Base-by-base conservation (phyloP, 2,113 vertebrate genomes). In the Ceyx cyanopectus region DNA sequence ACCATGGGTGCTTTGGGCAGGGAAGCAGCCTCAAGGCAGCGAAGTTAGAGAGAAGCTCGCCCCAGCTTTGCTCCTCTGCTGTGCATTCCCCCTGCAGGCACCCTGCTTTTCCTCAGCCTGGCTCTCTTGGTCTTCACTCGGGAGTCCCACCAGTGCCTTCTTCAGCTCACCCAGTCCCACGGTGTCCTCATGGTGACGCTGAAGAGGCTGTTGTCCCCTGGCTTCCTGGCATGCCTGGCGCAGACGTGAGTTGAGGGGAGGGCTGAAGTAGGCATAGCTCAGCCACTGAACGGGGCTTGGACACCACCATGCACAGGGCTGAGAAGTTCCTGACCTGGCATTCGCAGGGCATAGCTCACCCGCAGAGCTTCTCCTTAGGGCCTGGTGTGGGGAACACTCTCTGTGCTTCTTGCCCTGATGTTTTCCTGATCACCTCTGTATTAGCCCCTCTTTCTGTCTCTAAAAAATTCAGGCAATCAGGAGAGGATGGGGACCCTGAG, bases 31-130 rank as follows among this genome's bases (percentile, higher is more conserved):
- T 81, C 30, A 60, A 37, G 5, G 58, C 26, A 83, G 50, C 29
- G 23, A 32, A 40, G 34, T 62, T 14, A 53, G 54, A 16, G 4
- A 43, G 34, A 66, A 58, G 24, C 76, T 19, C 56, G 58, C 66
- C 51, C 46, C 84, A 77, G 14, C 24, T 73, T 58, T 85, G 32
- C 12, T 29, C 21, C 30, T 53, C 65, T 65, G 81, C 66, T 12
- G 8, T 37, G 19, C 78, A 30, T 72, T 56, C 37, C 58, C 88
- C 34, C 57, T 85, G 24, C 74, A 98, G 98, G 98, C 46, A 95
- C 87, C 6, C 74, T 95, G 63, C 84, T 96, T 30, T 97, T 98
- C 81, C 97, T 98, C 63, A 97, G 92, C 68, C 60, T 98, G 73
- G 95, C 96, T 12, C 87, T 98, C 66, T 72, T 83, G 0, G 5